Percentiles rank a stretch among this genome's conserved stretches.
Conservation (phyloP, 92 coral and sea anemone species). For the Umimayanthus chanpuru region DNA sequence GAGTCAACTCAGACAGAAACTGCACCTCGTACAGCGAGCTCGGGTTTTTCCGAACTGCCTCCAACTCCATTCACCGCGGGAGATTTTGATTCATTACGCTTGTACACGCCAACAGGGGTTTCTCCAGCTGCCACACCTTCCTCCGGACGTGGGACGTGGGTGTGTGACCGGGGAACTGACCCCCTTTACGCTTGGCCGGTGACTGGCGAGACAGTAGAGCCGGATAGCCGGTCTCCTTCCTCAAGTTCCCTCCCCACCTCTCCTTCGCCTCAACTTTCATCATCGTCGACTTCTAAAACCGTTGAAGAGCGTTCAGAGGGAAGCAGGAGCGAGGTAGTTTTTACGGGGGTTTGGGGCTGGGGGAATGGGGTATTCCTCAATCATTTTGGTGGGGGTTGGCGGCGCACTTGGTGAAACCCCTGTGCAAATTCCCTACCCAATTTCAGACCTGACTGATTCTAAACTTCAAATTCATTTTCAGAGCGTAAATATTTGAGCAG, state of each 20-base stretch:
- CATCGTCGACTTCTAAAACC: neutral
- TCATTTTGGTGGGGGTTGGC: no score
- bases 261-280: neutral
- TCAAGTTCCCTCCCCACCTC: neutral
- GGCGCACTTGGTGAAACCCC: neutral
- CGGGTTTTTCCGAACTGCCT: constrained; percentile 26
- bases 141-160: constrained; percentile 68
- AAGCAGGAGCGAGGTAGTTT: neutral
- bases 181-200: constrained; percentile 76
- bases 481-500: no score
- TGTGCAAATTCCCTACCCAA: neutral
- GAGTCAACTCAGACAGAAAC: constrained; percentile 39
- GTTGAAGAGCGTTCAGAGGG: neutral
- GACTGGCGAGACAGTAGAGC: neutral
- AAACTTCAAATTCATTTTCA: no score
- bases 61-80: constrained; percentile 13
- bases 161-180: constrained; percentile 74
- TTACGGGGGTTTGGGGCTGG: no score
- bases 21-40: constrained; percentile 43
- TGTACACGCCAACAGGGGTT: constrained; percentile 9
- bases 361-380: no score
- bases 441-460: no score
- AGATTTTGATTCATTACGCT: neutral
- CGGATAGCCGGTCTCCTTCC: neutral
- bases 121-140: constrained; percentile 54